Base-by-base conservation (phyloP, 2,888 invertebrate species). In the Teleogryllus oceanicus region DNA sequence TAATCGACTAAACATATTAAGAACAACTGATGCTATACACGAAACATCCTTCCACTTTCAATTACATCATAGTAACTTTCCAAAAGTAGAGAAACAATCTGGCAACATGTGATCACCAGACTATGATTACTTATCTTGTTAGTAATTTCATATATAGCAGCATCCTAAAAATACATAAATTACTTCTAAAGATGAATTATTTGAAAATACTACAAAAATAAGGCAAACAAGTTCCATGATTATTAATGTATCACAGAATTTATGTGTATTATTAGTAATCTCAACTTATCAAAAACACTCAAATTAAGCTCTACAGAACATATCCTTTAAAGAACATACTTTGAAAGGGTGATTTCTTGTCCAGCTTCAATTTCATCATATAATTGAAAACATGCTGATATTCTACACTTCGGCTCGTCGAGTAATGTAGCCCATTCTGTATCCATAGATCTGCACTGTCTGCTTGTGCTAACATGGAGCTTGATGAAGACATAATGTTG, bases 401-500 rank as follows among this genome's bases (percentile, higher is more conserved):
- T 16, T 78, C 49, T 20, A 81, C 50, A 20, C 76, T 51, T 49
- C 80, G 20, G 81, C 81, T n/a, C 51, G 78, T 74, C 81, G 81
- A 82, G 62, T 18, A 82, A 77, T 13, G 80, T 18, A 11, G 74
- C 49, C 82, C 82, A 82, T 16, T 75, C 75, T 62, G 79, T 78
- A n/a, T 79, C 75, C 21, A 75, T 74, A 13, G 80, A n/a, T 16
- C 78, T 5, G 78, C 16, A 1, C 37, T 49, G 24, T 81, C 80
- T 24, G 75, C 49, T 74, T 81, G 81, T 24, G 79, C 62, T 21
- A 81, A 62, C 13, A 78, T 77, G 21, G 80, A 10, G 80, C 82
- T 76, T 82, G 82, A 75, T 82, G 82, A 16, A 82, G 78, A 74
- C 80, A 81, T n/a, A 82, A 78, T 49, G 81, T 81, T 11, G 82